Conservation (phyloP, 2,888 invertebrate species). For the Caenorhabditis panamensis region DNA sequence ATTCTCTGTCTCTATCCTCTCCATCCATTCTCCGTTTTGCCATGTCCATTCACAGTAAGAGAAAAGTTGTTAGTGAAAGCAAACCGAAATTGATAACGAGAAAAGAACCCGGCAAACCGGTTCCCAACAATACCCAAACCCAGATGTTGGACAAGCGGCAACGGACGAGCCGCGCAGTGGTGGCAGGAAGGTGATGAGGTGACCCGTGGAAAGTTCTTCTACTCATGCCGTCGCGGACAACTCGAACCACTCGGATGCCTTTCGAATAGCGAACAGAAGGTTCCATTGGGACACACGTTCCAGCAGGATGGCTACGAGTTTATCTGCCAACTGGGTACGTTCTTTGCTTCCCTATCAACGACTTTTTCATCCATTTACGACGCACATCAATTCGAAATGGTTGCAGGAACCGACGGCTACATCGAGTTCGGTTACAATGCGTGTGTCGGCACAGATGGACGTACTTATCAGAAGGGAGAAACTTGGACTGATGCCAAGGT, state of each 20-base stretch:
- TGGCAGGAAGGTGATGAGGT: slow-evolving; percentile 72
- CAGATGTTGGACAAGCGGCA: slow-evolving; percentile 76
- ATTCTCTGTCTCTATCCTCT: neutral
- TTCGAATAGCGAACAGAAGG: slow-evolving; percentile 61
- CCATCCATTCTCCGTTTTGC: neutral
- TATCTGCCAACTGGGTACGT: slow-evolving; percentile 60
- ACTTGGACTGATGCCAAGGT: slow-evolving; percentile 75
- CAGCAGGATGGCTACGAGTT: slow-evolving; percentile 70
- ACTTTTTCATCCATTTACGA: too few species aligned
- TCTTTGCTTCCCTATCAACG: slow-evolving; percentile 12
- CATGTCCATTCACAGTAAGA: slow-evolving; percentile 1
- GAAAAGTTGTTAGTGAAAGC: slow-evolving; percentile 24
- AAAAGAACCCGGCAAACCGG: slow-evolving; percentile 2
- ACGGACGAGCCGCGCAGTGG: slow-evolving; percentile 72
- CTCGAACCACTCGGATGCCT: slow-evolving; percentile 74
- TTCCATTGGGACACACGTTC: slow-evolving; percentile 69
- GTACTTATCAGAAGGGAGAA: slow-evolving; percentile 66
- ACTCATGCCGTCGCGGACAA: slow-evolving; percentile 81
- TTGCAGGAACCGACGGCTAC: slow-evolving; percentile 68
- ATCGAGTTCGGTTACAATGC: slow-evolving; percentile 72
- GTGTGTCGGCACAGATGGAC: slow-evolving; percentile 67
- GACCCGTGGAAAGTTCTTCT: slow-evolving; percentile 81
- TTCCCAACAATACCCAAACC: too few species aligned
- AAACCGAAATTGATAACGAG: slow-evolving; percentile 44
- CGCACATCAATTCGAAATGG: slow-evolving; percentile 3